Base-by-base conservation (phyloP, 2,797 vertebrate species). In the Sylvilagus floridanus region DNA sequence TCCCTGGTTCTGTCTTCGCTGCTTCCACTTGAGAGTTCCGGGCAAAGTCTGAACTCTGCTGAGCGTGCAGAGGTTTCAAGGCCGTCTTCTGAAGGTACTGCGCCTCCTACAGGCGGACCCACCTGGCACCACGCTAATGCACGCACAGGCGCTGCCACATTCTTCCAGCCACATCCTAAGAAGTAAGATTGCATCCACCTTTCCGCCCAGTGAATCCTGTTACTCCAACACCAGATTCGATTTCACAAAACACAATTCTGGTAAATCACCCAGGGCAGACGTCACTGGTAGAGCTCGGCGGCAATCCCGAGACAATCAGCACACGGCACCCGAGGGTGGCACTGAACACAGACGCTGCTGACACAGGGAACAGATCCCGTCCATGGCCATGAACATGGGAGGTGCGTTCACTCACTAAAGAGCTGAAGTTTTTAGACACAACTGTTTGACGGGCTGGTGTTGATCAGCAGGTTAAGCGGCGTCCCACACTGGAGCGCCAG, bases 201-300 rank as follows among this genome's bases (percentile, higher is more conserved):
- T 78, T 83, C 47, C 73, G 57, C 57, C 52, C 87, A 85, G 32
- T 65, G 84, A 94, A 30, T 69, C 52, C 93, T 12, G 30, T 35
- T 63, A 66, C 68, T 92, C 84, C 54, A 85, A 65, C 28, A 79
- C 93, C 32, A 69, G 28, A 50, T 52, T 66, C 73, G 52, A 90
- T 32, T 65, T 65, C 84, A 83, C 60, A 73, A 35, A 63, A 22
- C 77, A 13, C 92, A 77, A 42, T 16, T 4, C 52, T 42, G 83
- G 37, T 35, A 77, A 91, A 28, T 73, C 4, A 57, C 17, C 54
- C 14, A 88, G 50, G 71, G 47, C 42, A 73, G n/a, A 87, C 4
- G 54, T 13, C 24, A 69, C 4, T 26, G 71, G 84, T 7, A 9
- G 54, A 78, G 63, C 26, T 52, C n/a, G 10, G 84, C 54, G 32